A percentile compares a stretch with the other conserved stretches of the same genome.
Evolutionary conservation across 2,888 invertebrate genomes (phyloP).

Genomic region (Drosophila meridionalis): DNA sequence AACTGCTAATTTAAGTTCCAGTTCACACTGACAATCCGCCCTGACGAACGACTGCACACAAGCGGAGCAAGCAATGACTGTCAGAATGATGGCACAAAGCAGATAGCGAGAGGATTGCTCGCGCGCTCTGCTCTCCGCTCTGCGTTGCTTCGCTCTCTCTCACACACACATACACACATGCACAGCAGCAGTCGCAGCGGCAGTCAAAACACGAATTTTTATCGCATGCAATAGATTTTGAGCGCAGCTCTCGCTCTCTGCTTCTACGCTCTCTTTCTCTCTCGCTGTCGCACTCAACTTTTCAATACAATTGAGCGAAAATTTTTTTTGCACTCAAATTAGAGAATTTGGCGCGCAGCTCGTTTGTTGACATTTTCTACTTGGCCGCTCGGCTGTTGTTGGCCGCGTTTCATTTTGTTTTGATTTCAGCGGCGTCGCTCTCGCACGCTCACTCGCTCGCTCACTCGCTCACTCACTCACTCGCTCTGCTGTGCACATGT

Average conservation of each 20-base stretch:
- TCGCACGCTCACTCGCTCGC: conserved; percentile 3
- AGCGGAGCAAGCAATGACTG: conserved; percentile 59
- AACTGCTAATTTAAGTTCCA: conserved; percentile 8
- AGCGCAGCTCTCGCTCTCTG: conserved; percentile 18
- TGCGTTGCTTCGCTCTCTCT: not conserved
- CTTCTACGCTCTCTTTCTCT: not conserved
- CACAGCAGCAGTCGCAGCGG: conserved; percentile 4
- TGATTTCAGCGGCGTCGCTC: conserved; percentile 47
- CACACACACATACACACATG: conserved; percentile 27
- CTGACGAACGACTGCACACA: conserved; percentile 60
- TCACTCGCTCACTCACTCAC: not conserved
- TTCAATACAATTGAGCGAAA: conserved; percentile 15
- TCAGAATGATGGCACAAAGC: conserved; percentile 63
- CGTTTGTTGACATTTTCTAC: conserved; percentile 74
- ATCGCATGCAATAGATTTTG: conserved; percentile 63
- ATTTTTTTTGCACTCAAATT: conserved; percentile 16
- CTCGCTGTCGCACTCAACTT: conserved; percentile 30
- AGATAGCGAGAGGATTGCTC: conserved; percentile 24
- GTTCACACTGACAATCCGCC: conserved; percentile 28
- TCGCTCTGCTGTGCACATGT: conserved; percentile 53
- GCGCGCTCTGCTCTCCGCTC: not conserved
- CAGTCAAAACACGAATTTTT: conserved; percentile 20
- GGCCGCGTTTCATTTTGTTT: conserved; percentile 63
- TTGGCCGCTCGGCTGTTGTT: conserved; percentile 42
- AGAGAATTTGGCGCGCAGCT: conserved; percentile 80